phyloP scores from a whole-genome alignment of 2,113 vertebrate genomes.

The Rhipidura dahli region DNA sequence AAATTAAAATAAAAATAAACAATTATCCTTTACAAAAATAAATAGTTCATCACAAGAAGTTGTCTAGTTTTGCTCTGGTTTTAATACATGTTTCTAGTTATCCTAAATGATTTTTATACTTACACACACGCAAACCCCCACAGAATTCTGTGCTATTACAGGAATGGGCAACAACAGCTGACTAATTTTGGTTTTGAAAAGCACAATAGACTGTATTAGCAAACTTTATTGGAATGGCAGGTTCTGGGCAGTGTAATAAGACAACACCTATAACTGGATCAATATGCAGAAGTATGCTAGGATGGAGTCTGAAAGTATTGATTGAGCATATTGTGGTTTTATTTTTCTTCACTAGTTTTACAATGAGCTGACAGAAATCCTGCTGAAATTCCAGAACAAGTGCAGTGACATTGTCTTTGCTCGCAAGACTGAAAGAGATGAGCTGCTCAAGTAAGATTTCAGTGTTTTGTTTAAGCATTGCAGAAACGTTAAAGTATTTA shows the following conservation, averaged over 20 bases:
- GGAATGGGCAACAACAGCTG: neutral
- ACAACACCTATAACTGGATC: neutral
- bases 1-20: neutral
- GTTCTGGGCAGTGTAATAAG: neutral
- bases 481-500: neutral
- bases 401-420: slow-evolving; percentile 99
- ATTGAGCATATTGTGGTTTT: neutral
- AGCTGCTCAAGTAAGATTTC: slow-evolving; percentile 91
- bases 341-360: slow-evolving; percentile 83
- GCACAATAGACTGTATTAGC: neutral
- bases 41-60: neutral
- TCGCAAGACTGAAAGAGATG: slow-evolving; percentile 95
- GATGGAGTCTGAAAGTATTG: neutral
- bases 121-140: neutral
- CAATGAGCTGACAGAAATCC: slow-evolving; percentile 94
- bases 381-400: slow-evolving; percentile 97
- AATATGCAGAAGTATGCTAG: neutral
- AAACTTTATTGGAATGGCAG: neutral
- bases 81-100: neutral
- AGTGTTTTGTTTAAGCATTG: neutral
- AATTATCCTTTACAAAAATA: neutral
- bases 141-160: neutral
- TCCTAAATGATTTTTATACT: neutral
- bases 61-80: neutral
- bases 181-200: neutral